phyloP scores from a whole-genome alignment of 92 coral and sea anemone species.

The Isaurus tuberculatus region DNA sequence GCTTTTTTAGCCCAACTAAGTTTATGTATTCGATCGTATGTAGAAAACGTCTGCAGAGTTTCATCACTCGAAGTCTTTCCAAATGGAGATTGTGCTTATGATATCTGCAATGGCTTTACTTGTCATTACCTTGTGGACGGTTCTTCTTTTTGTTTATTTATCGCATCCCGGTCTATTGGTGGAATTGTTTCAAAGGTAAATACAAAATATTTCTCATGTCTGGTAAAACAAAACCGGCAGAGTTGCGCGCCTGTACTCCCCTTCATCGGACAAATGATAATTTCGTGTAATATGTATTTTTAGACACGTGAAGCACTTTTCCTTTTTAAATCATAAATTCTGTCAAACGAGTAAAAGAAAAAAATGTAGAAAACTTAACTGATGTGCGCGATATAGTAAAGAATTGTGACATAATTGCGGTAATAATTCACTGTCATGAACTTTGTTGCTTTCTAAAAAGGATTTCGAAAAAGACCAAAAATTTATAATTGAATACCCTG shows the following conservation, averaged over 20 bases:
- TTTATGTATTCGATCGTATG: not conserved
- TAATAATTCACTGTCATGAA: too few relatives aligned
- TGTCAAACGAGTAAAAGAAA: too few relatives aligned
- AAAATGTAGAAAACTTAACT: too few relatives aligned
- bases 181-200: slow-evolving; percentile 68
- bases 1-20: not conserved
- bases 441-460: too few relatives aligned
- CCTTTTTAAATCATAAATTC: too few relatives aligned
- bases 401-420: too few relatives aligned
- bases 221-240: too few relatives aligned
- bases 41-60: not conserved
- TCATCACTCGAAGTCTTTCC: not conserved
- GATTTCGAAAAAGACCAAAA: too few relatives aligned
- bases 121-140: slow-evolving; percentile 28
- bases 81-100: slow-evolving; percentile 38
- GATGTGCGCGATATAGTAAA: too few relatives aligned
- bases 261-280: not conserved
- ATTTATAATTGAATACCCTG: too few relatives aligned
- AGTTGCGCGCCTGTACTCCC: not conserved
- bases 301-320: too few relatives aligned
- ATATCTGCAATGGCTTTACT: slow-evolving; percentile 9
- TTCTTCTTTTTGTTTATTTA: slow-evolving; percentile 50
- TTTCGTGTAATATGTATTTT: not conserved
- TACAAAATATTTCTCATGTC: not conserved
- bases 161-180: slow-evolving; percentile 55